phyloP scores from a whole-genome alignment of 2,888 invertebrate genomes.

The Eudasyphora cyanicolor region DNA sequence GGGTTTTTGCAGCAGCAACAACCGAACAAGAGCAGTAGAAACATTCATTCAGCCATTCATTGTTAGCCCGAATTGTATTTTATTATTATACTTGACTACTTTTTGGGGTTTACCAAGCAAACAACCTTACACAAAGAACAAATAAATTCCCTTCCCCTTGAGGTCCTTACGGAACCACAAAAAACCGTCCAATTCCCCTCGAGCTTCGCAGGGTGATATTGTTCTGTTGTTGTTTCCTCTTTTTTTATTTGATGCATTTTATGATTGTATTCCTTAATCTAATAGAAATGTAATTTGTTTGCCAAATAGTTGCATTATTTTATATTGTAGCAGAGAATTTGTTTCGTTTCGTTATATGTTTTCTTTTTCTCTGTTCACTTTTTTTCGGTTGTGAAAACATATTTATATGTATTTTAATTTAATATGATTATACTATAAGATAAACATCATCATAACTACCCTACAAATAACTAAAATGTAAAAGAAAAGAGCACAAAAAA shows the following conservation, averaged over 20 bases:
- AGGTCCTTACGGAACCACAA: no score
- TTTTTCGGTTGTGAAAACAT: neutral
- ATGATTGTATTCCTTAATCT: conserved; percentile 15
- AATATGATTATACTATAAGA: conserved; percentile 7
- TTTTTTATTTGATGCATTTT: conserved; percentile 25
- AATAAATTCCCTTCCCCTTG: neutral
- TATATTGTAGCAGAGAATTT: neutral
- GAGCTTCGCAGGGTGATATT: neutral
- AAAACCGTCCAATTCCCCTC: neutral
- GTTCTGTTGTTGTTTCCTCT: neutral
- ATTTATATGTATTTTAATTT: neutral
- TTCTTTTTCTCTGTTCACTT: neutral
- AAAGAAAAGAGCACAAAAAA: neutral
- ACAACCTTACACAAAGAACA: neutral
- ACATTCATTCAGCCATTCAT: neutral
- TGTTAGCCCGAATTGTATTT: conserved; percentile 51
- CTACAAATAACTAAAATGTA: neutral
- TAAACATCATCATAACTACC: neutral
- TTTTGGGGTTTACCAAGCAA: conserved; percentile 19
- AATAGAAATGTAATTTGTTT: conserved; percentile 36
- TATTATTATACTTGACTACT: conserved; percentile 33
- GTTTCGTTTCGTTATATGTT: no score
- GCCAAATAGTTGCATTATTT: conserved; percentile 24
- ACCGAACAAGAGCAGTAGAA: no score
- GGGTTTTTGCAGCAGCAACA: conserved; percentile 24